phyloP scores from a whole-genome alignment of 1,140 invertebrate genomes.

The Zaprionus davidi region DNA sequence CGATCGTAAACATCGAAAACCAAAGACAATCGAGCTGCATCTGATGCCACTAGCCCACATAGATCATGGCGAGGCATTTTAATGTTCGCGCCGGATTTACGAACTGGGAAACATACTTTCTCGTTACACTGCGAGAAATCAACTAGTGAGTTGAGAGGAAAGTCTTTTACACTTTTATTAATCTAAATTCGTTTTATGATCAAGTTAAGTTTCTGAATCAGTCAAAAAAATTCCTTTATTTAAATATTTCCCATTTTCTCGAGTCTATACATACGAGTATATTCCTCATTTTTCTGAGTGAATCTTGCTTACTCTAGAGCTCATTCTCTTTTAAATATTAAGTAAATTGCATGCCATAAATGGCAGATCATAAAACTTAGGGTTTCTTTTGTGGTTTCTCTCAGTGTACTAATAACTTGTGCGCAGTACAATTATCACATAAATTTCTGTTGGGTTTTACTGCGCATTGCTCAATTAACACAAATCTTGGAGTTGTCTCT shows the following conservation, averaged over 20 bases:
- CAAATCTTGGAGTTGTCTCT: neutral
- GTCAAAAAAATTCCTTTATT: neutral
- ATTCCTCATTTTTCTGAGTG: too few relatives aligned
- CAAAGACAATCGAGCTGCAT: conserved; percentile 24
- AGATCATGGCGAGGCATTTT: conserved; percentile 7
- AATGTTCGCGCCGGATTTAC: neutral
- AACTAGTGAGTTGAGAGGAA: too few relatives aligned
- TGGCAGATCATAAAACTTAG: too few relatives aligned
- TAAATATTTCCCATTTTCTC: too few relatives aligned
- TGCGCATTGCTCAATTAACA: conserved; percentile 13
- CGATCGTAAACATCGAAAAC: conserved; percentile 22
- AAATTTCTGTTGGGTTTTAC: neutral
- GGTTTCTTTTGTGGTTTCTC: neutral
- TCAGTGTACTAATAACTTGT: neutral
- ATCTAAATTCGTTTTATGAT: too few relatives aligned
- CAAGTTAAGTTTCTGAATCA: too few relatives aligned
- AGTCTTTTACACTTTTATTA: too few relatives aligned
- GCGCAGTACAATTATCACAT: conserved; percentile 9
- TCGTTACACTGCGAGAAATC: neutral
- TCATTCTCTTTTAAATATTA: too few relatives aligned
- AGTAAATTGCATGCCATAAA: too few relatives aligned
- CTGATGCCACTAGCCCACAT: conserved; percentile 10
- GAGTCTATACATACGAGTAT: too few relatives aligned
- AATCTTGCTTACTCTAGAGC: too few relatives aligned
- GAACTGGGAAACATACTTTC: neutral